phyloP scores from a whole-genome alignment of 2,888 invertebrate genomes.

The Chironomus tentans region DNA sequence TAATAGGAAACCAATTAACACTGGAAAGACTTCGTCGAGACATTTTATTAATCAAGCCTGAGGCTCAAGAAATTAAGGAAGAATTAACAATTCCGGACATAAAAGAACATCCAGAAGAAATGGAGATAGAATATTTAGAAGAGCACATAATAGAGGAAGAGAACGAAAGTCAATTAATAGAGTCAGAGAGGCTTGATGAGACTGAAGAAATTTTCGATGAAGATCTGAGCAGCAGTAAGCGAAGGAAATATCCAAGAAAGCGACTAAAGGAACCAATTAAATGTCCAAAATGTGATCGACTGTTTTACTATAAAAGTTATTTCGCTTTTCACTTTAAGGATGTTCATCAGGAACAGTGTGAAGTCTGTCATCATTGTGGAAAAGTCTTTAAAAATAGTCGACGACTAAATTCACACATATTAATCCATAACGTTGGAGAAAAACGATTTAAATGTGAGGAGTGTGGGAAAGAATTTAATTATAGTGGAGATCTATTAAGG shows the following conservation, averaged over 20 bases:
- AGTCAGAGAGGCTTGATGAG: not conserved
- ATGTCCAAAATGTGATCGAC: constrained; percentile 20
- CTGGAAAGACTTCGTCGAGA: not conserved
- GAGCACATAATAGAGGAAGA: not conserved
- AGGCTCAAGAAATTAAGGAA: not conserved
- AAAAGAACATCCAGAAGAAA: not conserved
- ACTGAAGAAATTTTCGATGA: not conserved
- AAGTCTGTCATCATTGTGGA: constrained; percentile 18
- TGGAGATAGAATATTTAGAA: not conserved
- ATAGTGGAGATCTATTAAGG: constrained; percentile 6
- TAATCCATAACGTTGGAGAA: constrained; percentile 6
- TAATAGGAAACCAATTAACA: not conserved
- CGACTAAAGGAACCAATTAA: constrained; percentile 1
- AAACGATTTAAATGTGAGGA: constrained; percentile 15
- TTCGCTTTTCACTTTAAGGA: constrained; percentile 24
- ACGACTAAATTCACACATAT: constrained; percentile 18
- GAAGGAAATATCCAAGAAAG: constrained; percentile 9
- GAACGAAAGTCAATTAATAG: not conserved
- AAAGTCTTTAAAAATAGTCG: constrained; percentile 21
- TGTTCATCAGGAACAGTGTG: constrained; percentile 6
- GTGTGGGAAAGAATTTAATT: constrained; percentile 8
- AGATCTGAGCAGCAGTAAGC: not conserved
- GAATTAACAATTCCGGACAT: not conserved
- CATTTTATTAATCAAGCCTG: not conserved
- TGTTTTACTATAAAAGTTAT: constrained; percentile 14